A percentile compares a stretch with the other conserved stretches of the same genome.
Evolutionary conservation across 2,113 vertebrate genomes (phyloP).

Genomic region (Meriones unguiculatus): DNA sequence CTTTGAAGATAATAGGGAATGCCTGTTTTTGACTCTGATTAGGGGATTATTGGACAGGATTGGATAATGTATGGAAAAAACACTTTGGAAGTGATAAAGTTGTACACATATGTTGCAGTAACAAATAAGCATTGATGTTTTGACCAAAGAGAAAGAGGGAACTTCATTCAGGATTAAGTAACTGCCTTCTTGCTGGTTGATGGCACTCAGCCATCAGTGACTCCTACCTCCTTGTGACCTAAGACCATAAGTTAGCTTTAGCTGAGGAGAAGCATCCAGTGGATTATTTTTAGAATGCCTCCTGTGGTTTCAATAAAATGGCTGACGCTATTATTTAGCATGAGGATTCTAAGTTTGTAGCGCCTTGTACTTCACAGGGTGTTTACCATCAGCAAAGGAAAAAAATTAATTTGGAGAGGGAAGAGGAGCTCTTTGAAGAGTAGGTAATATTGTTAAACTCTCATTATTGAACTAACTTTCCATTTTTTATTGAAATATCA

Average conservation of each 20-base stretch:
- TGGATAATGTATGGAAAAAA: not conserved
- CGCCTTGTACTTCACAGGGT: not conserved
- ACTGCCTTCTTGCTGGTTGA: slow-evolving; percentile 35
- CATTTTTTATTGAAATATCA: slow-evolving; percentile 43
- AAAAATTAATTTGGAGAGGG: not conserved
- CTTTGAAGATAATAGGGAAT: not conserved
- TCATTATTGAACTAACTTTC: slow-evolving; percentile 27
- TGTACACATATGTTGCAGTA: not conserved
- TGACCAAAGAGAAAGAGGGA: not conserved
- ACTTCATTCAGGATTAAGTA: slow-evolving; percentile 55
- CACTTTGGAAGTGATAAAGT: not conserved
- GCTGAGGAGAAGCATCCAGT: not conserved
- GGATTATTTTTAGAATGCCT: slow-evolving; percentile 62
- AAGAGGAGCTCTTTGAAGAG: not conserved
- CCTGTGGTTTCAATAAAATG: slow-evolving; percentile 42
- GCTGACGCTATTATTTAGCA: slow-evolving; percentile 32
- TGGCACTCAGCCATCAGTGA: not conserved
- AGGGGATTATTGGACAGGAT: not conserved
- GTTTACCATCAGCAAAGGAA: not conserved
- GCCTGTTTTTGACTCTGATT: not conserved
- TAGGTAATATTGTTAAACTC: not conserved
- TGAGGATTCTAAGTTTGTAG: slow-evolving; percentile 35
- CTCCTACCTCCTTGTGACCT: slow-evolving; percentile 51
- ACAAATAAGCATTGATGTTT: slow-evolving; percentile 57
- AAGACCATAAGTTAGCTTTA: slow-evolving; percentile 38